Percentiles rank a stretch among this genome's conserved stretches.
Conservation (phyloP, 2,113 vertebrate genomes). For the Xenus cinereus region DNA sequence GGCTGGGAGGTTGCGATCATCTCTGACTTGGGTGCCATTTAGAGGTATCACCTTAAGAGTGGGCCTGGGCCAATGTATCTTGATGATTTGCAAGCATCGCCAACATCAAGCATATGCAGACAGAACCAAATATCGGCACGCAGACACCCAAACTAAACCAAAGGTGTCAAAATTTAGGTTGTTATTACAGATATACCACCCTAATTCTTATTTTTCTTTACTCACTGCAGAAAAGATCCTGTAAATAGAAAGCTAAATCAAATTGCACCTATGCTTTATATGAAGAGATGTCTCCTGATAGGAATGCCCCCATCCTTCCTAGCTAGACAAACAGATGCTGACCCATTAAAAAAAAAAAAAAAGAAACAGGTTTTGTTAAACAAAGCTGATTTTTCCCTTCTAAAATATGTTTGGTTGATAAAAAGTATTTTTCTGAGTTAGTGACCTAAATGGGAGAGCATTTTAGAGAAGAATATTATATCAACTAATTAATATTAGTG, state of each 20-base stretch:
- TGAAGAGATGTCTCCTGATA: neutral
- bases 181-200: neutral
- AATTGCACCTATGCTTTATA: neutral
- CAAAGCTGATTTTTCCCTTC: neutral
- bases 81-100: neutral
- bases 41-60: neutral
- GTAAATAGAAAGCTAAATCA: neutral
- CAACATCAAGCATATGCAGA: neutral
- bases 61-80: neutral
- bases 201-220: neutral
- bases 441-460: neutral
- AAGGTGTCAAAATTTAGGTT: neutral
- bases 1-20: neutral
- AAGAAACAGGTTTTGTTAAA: neutral
- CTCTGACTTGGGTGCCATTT: too few species aligned
- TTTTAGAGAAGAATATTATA: neutral
- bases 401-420: neutral
- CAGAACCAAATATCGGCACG: neutral
- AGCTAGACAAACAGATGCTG: neutral
- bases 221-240: neutral
- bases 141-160: neutral
- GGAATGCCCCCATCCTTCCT: neutral
- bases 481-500: neutral
- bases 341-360: neutral
- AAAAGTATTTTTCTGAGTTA: neutral